Percentiles rank a stretch among this genome's conserved stretches.
Evolutionary conservation across 2,888 invertebrate genomes (phyloP).

Genomic region (Ecliptopera silaceata): DNA sequence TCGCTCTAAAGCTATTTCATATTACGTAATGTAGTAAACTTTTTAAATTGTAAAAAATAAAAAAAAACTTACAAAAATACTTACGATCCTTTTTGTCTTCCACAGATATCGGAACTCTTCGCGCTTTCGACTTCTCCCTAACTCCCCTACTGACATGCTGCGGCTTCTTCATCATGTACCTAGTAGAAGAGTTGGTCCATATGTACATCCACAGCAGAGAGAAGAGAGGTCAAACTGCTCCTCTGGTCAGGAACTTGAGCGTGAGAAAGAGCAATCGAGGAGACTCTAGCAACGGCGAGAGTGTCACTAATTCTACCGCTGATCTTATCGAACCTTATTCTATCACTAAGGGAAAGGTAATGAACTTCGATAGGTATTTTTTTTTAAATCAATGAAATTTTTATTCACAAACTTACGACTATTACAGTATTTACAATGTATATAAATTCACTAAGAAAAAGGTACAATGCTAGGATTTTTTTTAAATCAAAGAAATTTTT

Average conservation of each 20-base stretch:
- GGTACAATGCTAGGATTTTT: too few relatives aligned
- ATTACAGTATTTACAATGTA: too few relatives aligned
- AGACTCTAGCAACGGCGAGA: constrained; percentile 50
- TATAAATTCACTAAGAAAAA: too few relatives aligned
- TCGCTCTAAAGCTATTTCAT: too few relatives aligned
- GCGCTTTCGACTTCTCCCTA: constrained; percentile 83
- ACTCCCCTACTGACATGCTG: constrained; percentile 88
- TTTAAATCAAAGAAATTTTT: too few relatives aligned
- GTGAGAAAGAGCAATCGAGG: constrained; percentile 61
- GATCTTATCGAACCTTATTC: constrained; percentile 67
- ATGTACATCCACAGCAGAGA: constrained; percentile 84
- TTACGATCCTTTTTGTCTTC: constrained; percentile 5
- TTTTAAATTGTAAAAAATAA: too few relatives aligned
- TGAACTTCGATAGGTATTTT: too few relatives aligned
- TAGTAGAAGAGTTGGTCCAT: constrained; percentile 92
- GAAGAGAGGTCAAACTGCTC: constrained; percentile 54
- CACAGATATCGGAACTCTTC: constrained; percentile 65
- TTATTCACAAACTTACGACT: too few relatives aligned
- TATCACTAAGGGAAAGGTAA: constrained; percentile 51
- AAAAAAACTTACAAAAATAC: too few relatives aligned
- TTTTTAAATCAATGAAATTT: too few relatives aligned
- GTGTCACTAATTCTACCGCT: constrained; percentile 70
- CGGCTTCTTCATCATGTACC: constrained; percentile 90
- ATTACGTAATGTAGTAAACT: too few relatives aligned
- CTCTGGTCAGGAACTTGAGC: constrained; percentile 72